Conservation (phyloP, 2,888 invertebrate genomes). For the Cactoblastis cactorum region DNA sequence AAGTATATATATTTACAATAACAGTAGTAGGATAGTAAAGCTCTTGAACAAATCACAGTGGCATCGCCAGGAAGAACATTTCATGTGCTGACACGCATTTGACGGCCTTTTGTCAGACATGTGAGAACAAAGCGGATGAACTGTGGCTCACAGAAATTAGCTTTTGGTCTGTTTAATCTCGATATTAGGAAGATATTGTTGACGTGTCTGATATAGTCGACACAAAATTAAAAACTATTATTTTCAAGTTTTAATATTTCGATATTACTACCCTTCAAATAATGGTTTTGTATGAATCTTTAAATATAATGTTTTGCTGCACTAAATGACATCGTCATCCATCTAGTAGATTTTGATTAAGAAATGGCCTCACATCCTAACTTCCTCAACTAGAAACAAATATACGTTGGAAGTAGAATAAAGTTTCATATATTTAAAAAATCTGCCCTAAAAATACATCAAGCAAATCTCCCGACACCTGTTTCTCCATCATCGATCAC, state of each 20-base stretch:
- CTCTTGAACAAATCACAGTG: not conserved
- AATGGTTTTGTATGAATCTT: too few species aligned
- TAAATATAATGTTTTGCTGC: too few species aligned
- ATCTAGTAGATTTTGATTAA: too few species aligned
- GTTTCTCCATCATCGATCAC: not conserved
- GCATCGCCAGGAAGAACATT: slow-evolving; percentile 7
- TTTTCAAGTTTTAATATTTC: too few species aligned
- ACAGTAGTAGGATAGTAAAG: not conserved
- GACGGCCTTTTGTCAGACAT: slow-evolving; percentile 30
- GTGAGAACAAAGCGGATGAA: slow-evolving; percentile 29
- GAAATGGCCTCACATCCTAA: too few species aligned
- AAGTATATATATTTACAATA: too few species aligned
- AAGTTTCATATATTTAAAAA: not conserved
- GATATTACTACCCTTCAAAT: too few species aligned
- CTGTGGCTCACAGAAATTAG: slow-evolving; percentile 20
- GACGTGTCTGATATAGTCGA: not conserved
- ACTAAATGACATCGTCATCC: too few species aligned
- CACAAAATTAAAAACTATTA: too few species aligned
- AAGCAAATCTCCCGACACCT: not conserved
- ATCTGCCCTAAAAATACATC: not conserved
- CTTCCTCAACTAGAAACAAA: too few species aligned
- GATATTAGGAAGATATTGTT: not conserved
- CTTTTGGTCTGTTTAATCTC: slow-evolving; percentile 11
- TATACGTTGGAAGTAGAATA: not conserved
- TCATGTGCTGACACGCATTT: slow-evolving; percentile 5